Evolutionary conservation across 2,113 vertebrate genomes (phyloP), one percentile per base, ranked within the genome.

Genomic region (Fulmarus glacialis): DNA sequence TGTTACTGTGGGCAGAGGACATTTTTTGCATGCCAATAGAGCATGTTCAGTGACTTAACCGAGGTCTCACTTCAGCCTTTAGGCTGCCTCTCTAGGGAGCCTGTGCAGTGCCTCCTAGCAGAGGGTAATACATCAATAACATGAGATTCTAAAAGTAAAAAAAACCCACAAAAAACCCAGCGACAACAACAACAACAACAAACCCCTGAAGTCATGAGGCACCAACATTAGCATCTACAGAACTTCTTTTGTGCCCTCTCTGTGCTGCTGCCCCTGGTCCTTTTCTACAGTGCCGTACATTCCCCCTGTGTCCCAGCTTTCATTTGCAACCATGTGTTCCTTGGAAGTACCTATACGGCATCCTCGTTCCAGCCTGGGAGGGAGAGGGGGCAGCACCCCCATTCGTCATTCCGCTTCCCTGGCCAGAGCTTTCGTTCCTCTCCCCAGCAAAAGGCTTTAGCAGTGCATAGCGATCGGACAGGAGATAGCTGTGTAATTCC

Each of bases 341-440:
- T 80, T 4, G 0, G 42, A n/a, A 29, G 29, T 12, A 24, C 5
- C 2, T 7, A 1, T 13, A 4, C 4, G 43, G 2, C 40, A 24
- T 32, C 27, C 23, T 81, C 0, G 0, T 30, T 45, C 18, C 59
- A 73, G 45, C 18, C 34, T 47, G 58, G 40, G 38, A 71, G n/a
- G 19, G 30, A 6, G 52, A 23, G 20, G 3, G 22, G 18, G 4
- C 21, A 82, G 3, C 27, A 29, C 2, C 26, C 36, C 1, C 0
- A 1, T 48, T 47, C 19, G 0, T 17, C 16, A 3, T 67, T 50
- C 23, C 38, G 3, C 17, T 71, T 34, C 8, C 18, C 3, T 4
- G 1, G 29, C 52, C 62, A 56, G 63, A 63, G 15, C 5, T 74
- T 58, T 40, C 1, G 0, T 63, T 15, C 19, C 32, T 55, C 6